Conservation (phyloP, 2,888 invertebrate species). For the Eumerus sabulonum region DNA sequence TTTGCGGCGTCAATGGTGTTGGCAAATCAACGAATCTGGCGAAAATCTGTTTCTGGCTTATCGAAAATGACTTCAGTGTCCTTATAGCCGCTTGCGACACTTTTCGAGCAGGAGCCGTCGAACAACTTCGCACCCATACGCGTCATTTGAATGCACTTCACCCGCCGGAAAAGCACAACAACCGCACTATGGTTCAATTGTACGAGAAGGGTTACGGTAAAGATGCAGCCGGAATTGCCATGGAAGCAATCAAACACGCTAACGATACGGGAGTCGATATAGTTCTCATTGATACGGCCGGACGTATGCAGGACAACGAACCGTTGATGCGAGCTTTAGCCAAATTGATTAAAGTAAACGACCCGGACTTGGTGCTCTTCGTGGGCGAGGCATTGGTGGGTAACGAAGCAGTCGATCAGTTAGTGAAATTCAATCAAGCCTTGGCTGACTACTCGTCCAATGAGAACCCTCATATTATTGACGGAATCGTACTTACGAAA, state of each 20-base stretch:
- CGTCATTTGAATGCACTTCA: conserved; percentile 96
- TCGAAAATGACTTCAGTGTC: conserved; percentile 97
- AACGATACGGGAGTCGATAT: conserved; percentile 90
- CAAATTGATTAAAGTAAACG: conserved; percentile 97
- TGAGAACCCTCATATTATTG: conserved; percentile 93
- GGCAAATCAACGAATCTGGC: conserved; percentile 99
- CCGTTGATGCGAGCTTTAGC: conserved; percentile 98
- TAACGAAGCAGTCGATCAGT: conserved; percentile 99
- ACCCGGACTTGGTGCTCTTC: conserved; percentile 98
- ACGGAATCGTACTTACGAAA: conserved; percentile 99
- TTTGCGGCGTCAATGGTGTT: conserved; percentile 99
- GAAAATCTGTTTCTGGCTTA: conserved; percentile 99
- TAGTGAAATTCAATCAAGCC: conserved; percentile 99
- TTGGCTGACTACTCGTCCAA: conserved; percentile 93
- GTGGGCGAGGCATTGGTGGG: conserved; percentile 99
- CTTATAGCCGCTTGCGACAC: conserved; percentile 99
- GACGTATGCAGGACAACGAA: conserved; percentile 99
- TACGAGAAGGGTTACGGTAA: conserved; percentile 99
- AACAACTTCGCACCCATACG: conserved; percentile 97
- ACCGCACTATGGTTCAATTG: conserved; percentile 91
- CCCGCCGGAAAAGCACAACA: conserved; percentile 86
- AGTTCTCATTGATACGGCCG: conserved; percentile 98
- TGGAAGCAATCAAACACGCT: conserved; percentile 96
- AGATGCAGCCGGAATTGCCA: conserved; percentile 98
- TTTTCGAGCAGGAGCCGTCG: conserved; percentile 99